Evolutionary conservation across 2,888 invertebrate species (phyloP).

Genomic region (Nowickia ferox): DNA sequence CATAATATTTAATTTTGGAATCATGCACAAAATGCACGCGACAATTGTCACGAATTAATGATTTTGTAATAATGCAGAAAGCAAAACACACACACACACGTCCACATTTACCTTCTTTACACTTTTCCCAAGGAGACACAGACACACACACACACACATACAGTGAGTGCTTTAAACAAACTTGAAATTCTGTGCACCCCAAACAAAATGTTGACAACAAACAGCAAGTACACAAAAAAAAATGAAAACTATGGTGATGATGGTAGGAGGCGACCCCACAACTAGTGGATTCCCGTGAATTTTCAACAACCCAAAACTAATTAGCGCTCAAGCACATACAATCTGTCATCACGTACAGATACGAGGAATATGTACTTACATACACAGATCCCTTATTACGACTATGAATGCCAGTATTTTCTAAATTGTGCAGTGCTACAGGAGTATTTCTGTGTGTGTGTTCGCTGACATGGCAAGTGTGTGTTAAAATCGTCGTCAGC

Average conservation of each 20-base stretch:
- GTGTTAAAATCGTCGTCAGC: background rate
- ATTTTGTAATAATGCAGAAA: conserved; percentile 68
- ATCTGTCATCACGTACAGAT: conserved; percentile 74
- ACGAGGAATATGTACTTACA: conserved; percentile 15
- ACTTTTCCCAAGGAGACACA: conserved; percentile 6
- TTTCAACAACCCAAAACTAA: conserved; percentile 77
- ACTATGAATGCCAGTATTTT: conserved; percentile 50
- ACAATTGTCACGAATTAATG: conserved; percentile 72
- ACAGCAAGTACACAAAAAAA: background rate
- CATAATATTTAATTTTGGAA: conserved; percentile 64
- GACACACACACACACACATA: conserved; percentile 13
- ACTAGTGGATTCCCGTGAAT: conserved; percentile 76
- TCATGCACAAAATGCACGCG: conserved; percentile 70
- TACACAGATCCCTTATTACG: conserved; percentile 56
- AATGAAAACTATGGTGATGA: conserved; percentile 25
- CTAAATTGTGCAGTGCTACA: conserved; percentile 11
- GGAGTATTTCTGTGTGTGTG: conserved; percentile 19
- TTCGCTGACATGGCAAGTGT: conserved; percentile 31
- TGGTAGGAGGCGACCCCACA: conserved; percentile 73
- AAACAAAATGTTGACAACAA: conserved; percentile 54
- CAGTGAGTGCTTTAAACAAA: conserved; percentile 26
- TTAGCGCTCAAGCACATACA: conserved; percentile 77
- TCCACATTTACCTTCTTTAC: conserved; percentile 4
- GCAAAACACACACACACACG: conserved; percentile 24
- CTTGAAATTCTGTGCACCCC: conserved; percentile 39